These are phyloP conservation scores for Acanthochromis polyacanthus DNA, from an alignment of 2,113 vertebrate genomes.

Conservation along the genomic window DNA sequence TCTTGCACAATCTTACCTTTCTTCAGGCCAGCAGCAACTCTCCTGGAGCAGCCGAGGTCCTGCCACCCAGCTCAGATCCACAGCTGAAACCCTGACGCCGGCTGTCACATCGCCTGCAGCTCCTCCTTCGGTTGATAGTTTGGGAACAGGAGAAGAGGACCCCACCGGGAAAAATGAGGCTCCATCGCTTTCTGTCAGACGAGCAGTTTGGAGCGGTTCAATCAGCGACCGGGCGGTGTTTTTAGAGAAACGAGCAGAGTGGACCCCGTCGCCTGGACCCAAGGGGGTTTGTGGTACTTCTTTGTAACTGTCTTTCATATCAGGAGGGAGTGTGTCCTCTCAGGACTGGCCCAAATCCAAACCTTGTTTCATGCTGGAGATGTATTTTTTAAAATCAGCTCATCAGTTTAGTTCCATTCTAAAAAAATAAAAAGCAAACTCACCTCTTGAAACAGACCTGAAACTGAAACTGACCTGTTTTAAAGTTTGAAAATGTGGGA, in stretches of 20 bases:
- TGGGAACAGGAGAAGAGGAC: constrained; percentile 35
- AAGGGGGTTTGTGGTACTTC: constrained; percentile 73
- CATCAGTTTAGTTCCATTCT: neutral
- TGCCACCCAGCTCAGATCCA: constrained; percentile 35
- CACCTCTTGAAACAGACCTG: too few species aligned
- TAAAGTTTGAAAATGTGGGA: too few species aligned
- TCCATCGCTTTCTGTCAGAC: constrained; percentile 7
- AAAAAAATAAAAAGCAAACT: neutral
- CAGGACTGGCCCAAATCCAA: neutral
- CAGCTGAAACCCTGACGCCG: constrained; percentile 5
- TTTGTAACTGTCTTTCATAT: constrained; percentile 41
- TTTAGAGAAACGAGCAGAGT: constrained; percentile 65
- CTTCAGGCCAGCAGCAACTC: constrained; percentile 60
- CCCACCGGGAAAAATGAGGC: constrained; percentile 42
- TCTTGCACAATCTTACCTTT: constrained; percentile 48
- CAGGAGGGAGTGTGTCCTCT: neutral
- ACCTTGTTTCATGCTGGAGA: neutral
- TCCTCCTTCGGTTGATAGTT: constrained; percentile 25
- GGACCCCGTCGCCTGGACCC: constrained; percentile 43
- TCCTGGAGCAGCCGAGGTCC: constrained; percentile 52
- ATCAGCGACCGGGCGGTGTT: constrained; percentile 64
- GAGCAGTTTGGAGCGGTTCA: constrained; percentile 42
- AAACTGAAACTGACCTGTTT: too few species aligned
- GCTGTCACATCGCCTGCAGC: constrained; percentile 1
- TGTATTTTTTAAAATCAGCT: neutral